Evolutionary conservation across 2,888 invertebrate genomes (phyloP).

Genomic region (Ommatoiulus sabulosus): DNA sequence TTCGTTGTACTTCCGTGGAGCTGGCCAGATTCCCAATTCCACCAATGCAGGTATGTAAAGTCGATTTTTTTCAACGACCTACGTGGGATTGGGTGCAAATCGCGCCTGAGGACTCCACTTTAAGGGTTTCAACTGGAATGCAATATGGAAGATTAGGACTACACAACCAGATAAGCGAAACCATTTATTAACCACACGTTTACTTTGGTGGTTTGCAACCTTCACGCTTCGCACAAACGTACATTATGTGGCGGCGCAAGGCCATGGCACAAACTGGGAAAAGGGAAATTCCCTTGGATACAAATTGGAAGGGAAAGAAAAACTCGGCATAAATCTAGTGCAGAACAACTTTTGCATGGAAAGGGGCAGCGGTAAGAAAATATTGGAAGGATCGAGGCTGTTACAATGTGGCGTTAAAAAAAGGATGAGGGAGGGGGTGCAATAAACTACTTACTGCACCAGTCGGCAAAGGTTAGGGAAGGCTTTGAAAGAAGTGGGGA

Average conservation of each 20-base stretch:
- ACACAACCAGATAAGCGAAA: neutral
- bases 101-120: too few species aligned
- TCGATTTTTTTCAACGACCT: too few species aligned
- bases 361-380: neutral
- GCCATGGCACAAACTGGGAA: neutral
- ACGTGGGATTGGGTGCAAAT: too few species aligned
- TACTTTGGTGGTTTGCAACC: neutral
- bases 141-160: too few species aligned
- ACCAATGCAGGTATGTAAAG: too few species aligned
- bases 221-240: neutral
- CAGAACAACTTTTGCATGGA: neutral
- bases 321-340: neutral
- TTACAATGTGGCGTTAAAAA: slow-evolving; percentile 18
- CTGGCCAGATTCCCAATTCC: too few species aligned
- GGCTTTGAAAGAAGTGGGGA: neutral
- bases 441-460: neutral
- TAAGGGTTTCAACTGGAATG: too few species aligned
- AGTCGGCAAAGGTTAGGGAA: neutral
- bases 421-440: slow-evolving; percentile 25
- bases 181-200: slow-evolving; percentile 8
- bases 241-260: neutral
- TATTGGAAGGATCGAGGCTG: neutral
- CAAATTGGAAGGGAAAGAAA: neutral
- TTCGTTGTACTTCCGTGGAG: too few species aligned
- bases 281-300: neutral